Conservation (phyloP, 2,888 invertebrate genomes). For the Clanis bilineata region DNA sequence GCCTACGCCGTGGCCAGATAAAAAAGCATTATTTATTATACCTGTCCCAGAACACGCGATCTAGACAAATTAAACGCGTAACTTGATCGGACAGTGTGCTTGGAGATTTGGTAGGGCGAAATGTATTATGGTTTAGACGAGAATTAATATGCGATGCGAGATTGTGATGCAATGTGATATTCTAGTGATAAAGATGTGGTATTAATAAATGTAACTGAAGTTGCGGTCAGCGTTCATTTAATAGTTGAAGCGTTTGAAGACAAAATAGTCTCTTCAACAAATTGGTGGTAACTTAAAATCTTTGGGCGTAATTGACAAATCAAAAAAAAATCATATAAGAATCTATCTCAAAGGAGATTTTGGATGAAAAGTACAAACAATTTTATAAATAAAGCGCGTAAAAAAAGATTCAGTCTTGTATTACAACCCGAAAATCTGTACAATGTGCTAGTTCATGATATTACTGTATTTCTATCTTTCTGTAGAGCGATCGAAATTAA, state of each 20-base stretch:
- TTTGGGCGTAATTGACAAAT: too few relatives aligned
- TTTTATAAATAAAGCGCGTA: too few relatives aligned
- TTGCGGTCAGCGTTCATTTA: constrained; percentile 4
- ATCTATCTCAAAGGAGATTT: too few relatives aligned
- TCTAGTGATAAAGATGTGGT: constrained; percentile 15
- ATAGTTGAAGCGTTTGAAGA: not conserved
- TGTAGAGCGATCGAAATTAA: too few relatives aligned
- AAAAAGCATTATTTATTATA: constrained; percentile 74
- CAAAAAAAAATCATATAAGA: too few relatives aligned
- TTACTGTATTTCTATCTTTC: too few relatives aligned
- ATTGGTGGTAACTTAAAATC: not conserved
- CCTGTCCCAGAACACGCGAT: constrained; percentile 70
- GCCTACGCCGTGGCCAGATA: constrained; percentile 67
- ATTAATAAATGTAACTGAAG: constrained; percentile 17
- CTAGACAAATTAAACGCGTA: constrained; percentile 78
- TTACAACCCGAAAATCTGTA: too few relatives aligned
- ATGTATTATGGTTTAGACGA: constrained; percentile 50
- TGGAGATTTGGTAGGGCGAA: constrained; percentile 50
- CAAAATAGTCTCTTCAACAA: not conserved
- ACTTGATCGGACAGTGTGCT: constrained; percentile 64
- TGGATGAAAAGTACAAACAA: too few relatives aligned
- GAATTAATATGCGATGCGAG: constrained; percentile 36
- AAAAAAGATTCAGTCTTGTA: too few relatives aligned
- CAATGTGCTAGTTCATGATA: too few relatives aligned
- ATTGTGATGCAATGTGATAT: constrained; percentile 22